Evolutionary conservation across 2,888 invertebrate species (phyloP).

Genomic region (Cataglyphis livida): DNA sequence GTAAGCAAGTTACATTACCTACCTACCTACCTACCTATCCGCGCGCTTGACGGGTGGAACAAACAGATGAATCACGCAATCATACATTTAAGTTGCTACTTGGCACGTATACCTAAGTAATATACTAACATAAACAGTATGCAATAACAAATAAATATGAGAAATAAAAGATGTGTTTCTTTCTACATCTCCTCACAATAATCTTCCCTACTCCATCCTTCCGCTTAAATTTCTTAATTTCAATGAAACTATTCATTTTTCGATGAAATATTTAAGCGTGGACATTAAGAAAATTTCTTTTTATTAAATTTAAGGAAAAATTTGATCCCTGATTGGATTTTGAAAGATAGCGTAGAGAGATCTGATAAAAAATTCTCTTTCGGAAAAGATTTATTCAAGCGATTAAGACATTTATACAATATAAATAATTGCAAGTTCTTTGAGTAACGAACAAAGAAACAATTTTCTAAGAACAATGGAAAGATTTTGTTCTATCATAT

Average conservation of each 20-base stretch:
- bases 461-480: background rate
- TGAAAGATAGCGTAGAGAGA: background rate
- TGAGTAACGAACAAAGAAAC: conserved; percentile 4
- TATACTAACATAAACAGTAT: conserved; percentile 86
- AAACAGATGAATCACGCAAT: conserved; percentile 85
- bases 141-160: conserved; percentile 85
- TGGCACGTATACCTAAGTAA: conserved; percentile 86
- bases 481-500: background rate
- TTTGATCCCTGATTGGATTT: background rate
- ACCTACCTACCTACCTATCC: conserved; percentile 74
- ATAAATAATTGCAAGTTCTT: conserved; percentile 16
- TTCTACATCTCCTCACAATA: conserved; percentile 9
- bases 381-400: conserved; percentile 39
- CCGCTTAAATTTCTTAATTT: background rate
- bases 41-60: conserved; percentile 80
- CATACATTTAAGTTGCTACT: conserved; percentile 86
- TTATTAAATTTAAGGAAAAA: background rate
- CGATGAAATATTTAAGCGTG: background rate
- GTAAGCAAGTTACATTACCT: conserved; percentile 82
- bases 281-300: background rate
- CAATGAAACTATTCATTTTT: background rate
- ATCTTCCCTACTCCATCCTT: background rate
- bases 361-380: background rate
- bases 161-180: conserved; percentile 74
- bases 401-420: conserved; percentile 12